Base-by-base conservation (phyloP, 2,888 invertebrate species). In the Drosophila maculinotata region DNA sequence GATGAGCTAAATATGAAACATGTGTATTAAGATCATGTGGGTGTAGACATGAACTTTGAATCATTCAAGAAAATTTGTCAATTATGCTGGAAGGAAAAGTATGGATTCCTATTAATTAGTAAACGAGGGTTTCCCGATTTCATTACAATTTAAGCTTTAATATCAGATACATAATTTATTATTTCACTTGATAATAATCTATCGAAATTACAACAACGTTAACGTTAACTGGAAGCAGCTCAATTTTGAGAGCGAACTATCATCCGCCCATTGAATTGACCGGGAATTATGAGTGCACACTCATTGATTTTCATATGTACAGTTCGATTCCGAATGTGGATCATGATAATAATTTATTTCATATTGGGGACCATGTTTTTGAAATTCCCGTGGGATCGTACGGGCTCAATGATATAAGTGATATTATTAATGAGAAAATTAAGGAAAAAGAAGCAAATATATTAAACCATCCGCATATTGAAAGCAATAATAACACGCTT, bases 1-100 rank as follows among this genome's bases (percentile, higher is more conserved):
- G 26, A 26, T 8, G 26, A 26, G 0, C 8, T 8, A 26, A 85
- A 79, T 45, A 58, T 74, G 25, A 90, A 90, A 5, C 26, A 26
- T 9, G 26, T 26, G 8, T 77, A 58, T 90, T 35, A 83, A 78
- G 42, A 66, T 54, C 58, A 52, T 36, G 42, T 59, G 30, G 28
- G 5, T 53, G 56, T 56, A 8, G 8, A 26, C 1, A 56, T 66
- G 54, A 33, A n/a, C 8, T 53, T 49, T 31, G 36, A 53, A 23
- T 12, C 10, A 20, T 59, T 54, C 45, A 9, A 44, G 14, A 10
- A 54, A 31, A 65, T 59, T 38, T 65, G 59, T 39, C 73, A 25
- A 10, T 10, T 28, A 30, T 58, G 49, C 36, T 58, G 42, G 44
- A 36, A 48, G 25, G 8, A 47, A 33, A 68, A 77, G 35, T 84